Evolutionary conservation across 2,888 invertebrate genomes (phyloP), one percentile per base, ranked within the genome.

Genomic region (Pachliopta kotzebuea): DNA sequence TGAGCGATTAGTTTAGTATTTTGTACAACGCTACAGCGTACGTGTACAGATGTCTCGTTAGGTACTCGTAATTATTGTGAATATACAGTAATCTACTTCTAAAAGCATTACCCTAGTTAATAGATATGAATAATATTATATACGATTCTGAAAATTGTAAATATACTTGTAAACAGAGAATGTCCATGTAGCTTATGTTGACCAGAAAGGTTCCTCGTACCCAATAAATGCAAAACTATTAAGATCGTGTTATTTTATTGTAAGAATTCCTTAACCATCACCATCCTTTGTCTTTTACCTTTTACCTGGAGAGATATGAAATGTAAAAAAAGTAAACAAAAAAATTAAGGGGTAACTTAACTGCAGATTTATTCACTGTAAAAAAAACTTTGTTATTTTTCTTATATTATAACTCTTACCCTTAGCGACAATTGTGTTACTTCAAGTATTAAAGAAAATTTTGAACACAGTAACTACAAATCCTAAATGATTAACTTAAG

Each of bases 161-260:
- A 90, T 91, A 90, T 90, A 91, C 78, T 90, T 84, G 90, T 83
- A 86, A 89, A 66, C 65, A 66, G 90, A 88, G 84, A 88, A 84
- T 85, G 91, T 90, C 89, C 90, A 88, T 88, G 84, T 92, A 92
- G 92, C 92, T 92, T 92, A 92, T 90, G 90, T 90, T 89, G 89
- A 91, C 91, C 90, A 87, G 81, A 88, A 87, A 81, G 91, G 92
- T 92, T 92, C 92, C 91, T 92, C 90, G 87, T 92, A 92, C 84
- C 88, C 90, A 92, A 91, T 92, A 92, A 92, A 92, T 85, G 87
- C 89, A 87, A 90, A 90, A 91, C 85, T 89, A 90, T 87, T 86
- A 83, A 74, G 84, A 74, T 71, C 73, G 70, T 71, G 74, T 78
- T 74, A 78, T 75, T 79, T 81, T 74, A 78, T 77, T 80, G 26